A percentile compares a stretch with the other conserved stretches of the same genome.
These are phyloP conservation scores for Scolopax rusticola DNA, from an alignment of 2,797 vertebrate genomes.

Conservation along the genomic window DNA sequence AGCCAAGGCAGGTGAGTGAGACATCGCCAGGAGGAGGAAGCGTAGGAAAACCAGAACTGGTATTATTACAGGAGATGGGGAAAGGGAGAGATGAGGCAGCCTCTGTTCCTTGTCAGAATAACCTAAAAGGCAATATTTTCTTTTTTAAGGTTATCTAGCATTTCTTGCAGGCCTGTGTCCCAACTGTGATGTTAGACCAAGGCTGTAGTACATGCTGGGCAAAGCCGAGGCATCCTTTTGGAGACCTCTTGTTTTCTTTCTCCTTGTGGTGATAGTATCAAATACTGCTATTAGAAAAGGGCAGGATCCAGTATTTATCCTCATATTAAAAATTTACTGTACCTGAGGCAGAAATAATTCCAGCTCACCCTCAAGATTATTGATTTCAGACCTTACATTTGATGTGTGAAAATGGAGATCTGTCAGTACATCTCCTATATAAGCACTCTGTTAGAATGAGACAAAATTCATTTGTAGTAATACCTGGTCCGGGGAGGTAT, in stretches of 20 bases:
- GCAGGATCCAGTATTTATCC: not conserved
- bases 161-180: no score
- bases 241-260: not conserved
- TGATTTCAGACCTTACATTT: not conserved
- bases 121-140: not conserved
- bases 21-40: rapidly evolving
- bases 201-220: not conserved
- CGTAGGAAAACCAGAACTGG: not conserved
- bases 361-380: not conserved
- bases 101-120: not conserved
- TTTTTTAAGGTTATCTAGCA: not conserved
- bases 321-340: not conserved
- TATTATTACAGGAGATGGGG: not conserved
- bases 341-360: not conserved
- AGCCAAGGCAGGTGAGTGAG: not conserved
- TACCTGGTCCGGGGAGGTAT: not conserved
- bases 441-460: not conserved
- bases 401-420: not conserved
- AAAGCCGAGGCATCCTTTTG: not conserved
- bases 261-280: not conserved
- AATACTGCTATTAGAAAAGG: not conserved
- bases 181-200: not conserved
- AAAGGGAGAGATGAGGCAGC: not conserved
- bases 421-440: not conserved
- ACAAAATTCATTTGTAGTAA: not conserved